These are phyloP conservation scores for Platyrinchus mystaceus DNA, from an alignment of 2,797 vertebrate genomes.

Conservation along the genomic window DNA sequence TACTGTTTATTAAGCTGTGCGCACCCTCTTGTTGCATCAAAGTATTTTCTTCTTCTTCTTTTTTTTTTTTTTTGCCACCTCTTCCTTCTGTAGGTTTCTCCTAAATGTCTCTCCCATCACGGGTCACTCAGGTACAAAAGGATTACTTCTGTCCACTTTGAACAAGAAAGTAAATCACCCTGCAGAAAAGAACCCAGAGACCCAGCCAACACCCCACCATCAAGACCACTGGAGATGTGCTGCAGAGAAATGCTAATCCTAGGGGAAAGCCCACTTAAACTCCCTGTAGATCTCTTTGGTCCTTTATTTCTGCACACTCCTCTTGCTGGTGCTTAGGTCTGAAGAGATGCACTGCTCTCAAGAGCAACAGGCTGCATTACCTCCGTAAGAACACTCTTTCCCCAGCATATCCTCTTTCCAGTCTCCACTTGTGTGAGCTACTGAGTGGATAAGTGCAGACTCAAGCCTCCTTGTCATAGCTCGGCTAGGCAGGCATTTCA, in stretches of 20 bases:
- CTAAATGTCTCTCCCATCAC: neutral
- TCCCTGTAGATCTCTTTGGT: neutral
- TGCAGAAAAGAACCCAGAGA: neutral
- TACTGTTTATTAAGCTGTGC: neutral
- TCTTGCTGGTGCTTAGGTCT: neutral
- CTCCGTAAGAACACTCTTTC: neutral
- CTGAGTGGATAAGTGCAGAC: slow-evolving; percentile 22
- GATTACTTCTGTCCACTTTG: neutral
- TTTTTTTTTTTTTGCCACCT: neutral
- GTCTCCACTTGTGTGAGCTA: neutral
- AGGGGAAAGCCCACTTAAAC: neutral
- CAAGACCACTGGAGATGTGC: neutral
- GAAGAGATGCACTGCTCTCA: neutral
- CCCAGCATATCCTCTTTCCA: neutral
- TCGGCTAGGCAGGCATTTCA: neutral
- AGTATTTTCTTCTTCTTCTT: neutral
- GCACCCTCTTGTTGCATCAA: neutral
- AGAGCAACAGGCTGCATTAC: neutral
- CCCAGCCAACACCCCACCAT: neutral
- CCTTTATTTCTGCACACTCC: neutral
- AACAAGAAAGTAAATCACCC: neutral
- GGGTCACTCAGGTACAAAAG: neutral
- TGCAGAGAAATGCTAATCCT: neutral
- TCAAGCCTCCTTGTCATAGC: slow-evolving; percentile 35
- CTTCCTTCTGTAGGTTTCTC: neutral